Conservation (phyloP, 2,113 vertebrate species). For the Zapus hudsonius region DNA sequence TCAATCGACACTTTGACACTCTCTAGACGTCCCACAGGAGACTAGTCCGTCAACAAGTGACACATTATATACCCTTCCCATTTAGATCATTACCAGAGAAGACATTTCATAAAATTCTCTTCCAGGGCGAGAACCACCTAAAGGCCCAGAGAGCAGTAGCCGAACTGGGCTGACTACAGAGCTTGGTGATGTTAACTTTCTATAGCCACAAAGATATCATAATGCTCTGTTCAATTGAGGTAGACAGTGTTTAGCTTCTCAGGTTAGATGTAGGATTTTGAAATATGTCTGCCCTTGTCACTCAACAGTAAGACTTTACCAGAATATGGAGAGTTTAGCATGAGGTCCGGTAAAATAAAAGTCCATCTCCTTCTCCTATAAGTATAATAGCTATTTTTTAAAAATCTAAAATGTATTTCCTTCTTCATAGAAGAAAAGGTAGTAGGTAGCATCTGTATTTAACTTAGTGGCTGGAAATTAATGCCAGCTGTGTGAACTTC, state of each 20-base stretch:
- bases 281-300: background rate
- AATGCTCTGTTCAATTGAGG: background rate
- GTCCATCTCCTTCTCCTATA: conserved; percentile 5
- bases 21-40: fast-evolving
- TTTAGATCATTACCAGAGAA: background rate
- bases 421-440: background rate
- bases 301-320: too few species aligned
- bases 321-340: background rate
- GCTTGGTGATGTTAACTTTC: too few species aligned
- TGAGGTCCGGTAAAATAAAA: conserved; percentile 13
- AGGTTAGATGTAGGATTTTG: background rate
- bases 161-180: background rate
- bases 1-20: background rate
- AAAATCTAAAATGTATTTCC: background rate
- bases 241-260: background rate
- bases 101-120: background rate
- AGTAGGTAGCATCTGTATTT: background rate
- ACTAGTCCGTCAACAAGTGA: background rate
- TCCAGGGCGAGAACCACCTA: background rate
- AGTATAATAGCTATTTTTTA: background rate
- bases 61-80: background rate
- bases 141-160: background rate
- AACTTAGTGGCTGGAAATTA: conserved; percentile 7
- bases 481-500: background rate
- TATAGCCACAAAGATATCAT: background rate